Evolutionary conservation across 2,888 invertebrate species (phyloP), one percentile per base, ranked within the genome.

Genomic region (Nyleta sp.): DNA sequence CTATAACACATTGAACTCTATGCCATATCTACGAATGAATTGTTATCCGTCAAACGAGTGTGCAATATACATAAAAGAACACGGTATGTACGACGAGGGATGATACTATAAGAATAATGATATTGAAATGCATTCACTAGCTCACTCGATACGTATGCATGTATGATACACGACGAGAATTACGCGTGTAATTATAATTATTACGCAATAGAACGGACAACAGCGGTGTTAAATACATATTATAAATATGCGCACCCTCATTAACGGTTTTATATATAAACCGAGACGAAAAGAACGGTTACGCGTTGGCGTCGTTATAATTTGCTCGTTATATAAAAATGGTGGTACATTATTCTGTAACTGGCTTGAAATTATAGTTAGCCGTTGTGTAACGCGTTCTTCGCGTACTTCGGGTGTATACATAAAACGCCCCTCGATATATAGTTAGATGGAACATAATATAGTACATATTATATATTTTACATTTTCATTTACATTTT

Each of bases 371-470:
- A 68, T 42, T 64, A 20, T 52, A 48, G 52, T 65, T 40, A 38
- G 20, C 42, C 44, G 31, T 65, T 70, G 44, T 24, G 40, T 59
- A 28, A 65, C 17, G 35, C 42, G 50, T 38, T 62, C 53, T 65
- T 60, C 13, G 13, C 22, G 65, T 38, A 40, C 53, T 28, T 75
- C 78, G 57, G 67, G 46, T 74, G 46, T 74, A 79, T 79, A 67
- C 74, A 75, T 79, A 75, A 79, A 79, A 79, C 60, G 44, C 31
- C 74, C 70, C 64, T 60, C 67, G 67, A 74, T 74, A 71, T 71
- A 59, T 87, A 88, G 88, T 81, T 89, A 88, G 90, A 89, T 86
- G 88, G 88, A 87, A 89, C 87, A 78, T 78, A 50, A 73, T 78
- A 78, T 78, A 78, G 72, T 73, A 73, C 68, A 78, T 73, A 78